Conservation (phyloP, 2,888 invertebrate species). For the Mycalesis mineus region DNA sequence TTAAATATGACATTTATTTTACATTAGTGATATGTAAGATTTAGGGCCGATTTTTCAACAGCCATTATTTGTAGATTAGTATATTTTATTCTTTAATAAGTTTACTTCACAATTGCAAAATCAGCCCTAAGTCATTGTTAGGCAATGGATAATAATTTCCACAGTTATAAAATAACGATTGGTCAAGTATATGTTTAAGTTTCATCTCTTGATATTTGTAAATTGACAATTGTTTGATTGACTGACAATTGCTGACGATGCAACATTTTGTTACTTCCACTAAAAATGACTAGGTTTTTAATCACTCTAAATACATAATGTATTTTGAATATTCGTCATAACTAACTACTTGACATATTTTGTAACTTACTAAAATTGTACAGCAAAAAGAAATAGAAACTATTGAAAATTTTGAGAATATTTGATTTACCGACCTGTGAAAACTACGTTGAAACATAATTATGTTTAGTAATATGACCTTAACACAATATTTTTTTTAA, state of each 20-base stretch:
- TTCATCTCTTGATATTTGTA: not conserved
- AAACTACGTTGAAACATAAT: no score
- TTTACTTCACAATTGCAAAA: no score
- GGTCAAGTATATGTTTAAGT: not conserved
- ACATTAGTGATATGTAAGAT: constrained; percentile 23
- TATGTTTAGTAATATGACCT: no score
- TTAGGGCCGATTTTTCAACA: not conserved
- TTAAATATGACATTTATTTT: not conserved
- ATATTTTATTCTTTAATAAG: no score
- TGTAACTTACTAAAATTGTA: not conserved
- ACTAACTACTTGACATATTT: constrained; percentile 1
- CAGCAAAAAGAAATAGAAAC: not conserved
- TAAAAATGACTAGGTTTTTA: constrained; percentile 35
- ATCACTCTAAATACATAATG: constrained; percentile 25
- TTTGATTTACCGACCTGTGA: no score
- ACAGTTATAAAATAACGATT: not conserved
- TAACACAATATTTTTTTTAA: no score
- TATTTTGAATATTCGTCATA: not conserved
- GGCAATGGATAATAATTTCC: not conserved
- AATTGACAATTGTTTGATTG: constrained; percentile 4
- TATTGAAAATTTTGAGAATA: not conserved
- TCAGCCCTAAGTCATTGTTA: not conserved
- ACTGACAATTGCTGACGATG: constrained; percentile 6
- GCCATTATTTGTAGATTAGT: no score
- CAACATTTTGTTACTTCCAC: constrained; percentile 18